Evolutionary conservation across 2,888 invertebrate species (phyloP).

Genomic region (Trileptium ribeirensis): DNA sequence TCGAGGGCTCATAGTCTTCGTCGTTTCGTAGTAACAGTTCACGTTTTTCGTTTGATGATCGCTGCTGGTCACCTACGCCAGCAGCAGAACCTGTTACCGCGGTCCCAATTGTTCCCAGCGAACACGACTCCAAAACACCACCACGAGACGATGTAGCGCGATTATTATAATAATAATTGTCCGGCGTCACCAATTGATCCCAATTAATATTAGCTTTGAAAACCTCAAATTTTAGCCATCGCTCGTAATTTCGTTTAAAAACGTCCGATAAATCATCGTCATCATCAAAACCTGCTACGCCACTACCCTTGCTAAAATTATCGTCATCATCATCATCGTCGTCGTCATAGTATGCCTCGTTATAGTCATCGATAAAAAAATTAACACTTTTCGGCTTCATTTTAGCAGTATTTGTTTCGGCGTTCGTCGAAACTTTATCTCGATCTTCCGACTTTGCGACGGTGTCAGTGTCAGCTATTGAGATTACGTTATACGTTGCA

Average conservation of each 20-base stretch:
- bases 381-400: constrained; percentile 27
- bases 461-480: neutral
- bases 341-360: too few relatives aligned
- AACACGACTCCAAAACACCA: neutral
- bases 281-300: too few relatives aligned
- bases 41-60: neutral
- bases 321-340: too few relatives aligned
- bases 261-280: constrained; percentile 51
- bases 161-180: neutral
- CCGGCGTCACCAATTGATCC: constrained; percentile 56
- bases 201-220: constrained; percentile 67
- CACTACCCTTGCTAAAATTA: too few relatives aligned
- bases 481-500: too few relatives aligned
- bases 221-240: constrained; percentile 94
- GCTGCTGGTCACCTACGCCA: neutral
- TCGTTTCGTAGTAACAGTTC: neutral
- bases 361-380: constrained; percentile 31
- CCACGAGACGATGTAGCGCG: neutral
- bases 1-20: neutral
- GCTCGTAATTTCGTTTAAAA: constrained; percentile 64
- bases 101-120: neutral
- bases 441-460: neutral
- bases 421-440: neutral
- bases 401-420: neutral
- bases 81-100: neutral